Conservation (phyloP, 2,113 vertebrate genomes). For the Pluvialis apricaria region DNA sequence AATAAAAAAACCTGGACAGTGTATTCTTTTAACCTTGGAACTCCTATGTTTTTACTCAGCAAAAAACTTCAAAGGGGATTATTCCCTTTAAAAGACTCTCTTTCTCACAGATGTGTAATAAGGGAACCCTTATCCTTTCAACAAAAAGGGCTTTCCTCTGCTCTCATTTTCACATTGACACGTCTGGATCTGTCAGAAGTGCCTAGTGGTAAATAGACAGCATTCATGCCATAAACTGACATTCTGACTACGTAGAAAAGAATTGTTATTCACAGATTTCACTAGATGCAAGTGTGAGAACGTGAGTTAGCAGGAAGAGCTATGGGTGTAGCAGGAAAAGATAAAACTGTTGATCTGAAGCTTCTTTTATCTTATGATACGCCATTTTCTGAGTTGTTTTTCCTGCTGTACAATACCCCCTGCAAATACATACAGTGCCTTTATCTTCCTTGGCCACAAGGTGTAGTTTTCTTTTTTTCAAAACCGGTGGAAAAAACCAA, state of each 20-base stretch:
- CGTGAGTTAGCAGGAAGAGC: neutral
- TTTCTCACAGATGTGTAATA: neutral
- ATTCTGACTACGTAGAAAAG: neutral
- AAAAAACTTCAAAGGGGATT: neutral
- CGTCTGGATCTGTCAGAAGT: neutral
- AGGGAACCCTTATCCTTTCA: neutral
- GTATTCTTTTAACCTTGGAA: neutral
- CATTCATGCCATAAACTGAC: neutral
- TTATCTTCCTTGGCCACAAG: neutral
- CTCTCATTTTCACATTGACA: neutral
- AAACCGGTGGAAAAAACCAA: neutral
- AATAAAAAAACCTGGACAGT: rapidly evolving
- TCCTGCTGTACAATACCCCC: neutral
- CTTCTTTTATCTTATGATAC: neutral
- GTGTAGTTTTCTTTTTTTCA: neutral
- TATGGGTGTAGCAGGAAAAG: neutral
- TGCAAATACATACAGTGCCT: neutral
- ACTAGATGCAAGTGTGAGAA: neutral
- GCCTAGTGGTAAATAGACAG: neutral
- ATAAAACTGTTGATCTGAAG: neutral
- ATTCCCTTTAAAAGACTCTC: neutral
- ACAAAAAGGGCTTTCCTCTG: neutral
- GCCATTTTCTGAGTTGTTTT: neutral
- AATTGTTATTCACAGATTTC: neutral
- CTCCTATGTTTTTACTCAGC: neutral